Evolutionary conservation across 2,113 vertebrate species (phyloP), one percentile per base, ranked within the genome.

Genomic region (Catharus bicknelli): DNA sequence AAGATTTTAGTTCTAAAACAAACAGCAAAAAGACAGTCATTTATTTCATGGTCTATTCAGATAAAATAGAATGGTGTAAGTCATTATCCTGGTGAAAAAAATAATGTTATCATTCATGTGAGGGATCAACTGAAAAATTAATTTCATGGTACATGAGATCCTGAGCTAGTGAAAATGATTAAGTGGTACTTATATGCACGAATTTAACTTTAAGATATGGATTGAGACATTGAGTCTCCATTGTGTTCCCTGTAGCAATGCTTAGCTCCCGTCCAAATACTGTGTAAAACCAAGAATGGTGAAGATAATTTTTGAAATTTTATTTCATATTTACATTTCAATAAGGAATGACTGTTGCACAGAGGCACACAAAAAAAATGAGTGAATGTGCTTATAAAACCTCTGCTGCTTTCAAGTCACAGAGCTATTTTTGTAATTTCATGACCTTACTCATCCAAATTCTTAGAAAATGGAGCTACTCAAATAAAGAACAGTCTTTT

Each of bases 121-220:
- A 94, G 9, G 78, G 77, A 86, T 69, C 58, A 93, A 55, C 83
- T 90, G 74, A 96, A 87, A 96, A 95, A 85, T 82, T 93, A 88
- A 66, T 93, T 96, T 95, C 79, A 94, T 95, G 83, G 86, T 92
- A 91, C 0, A 5, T 81, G 90, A 83, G 58, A 95, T 90, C 91
- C 63, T 86, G 70, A 91, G 67, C 26, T 36, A 70, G 47, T 51
- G 88, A 82, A 93, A 93, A 90, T 84, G 23, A 91, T 73, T 76
- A 38, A 85, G 36, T 63, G 29, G 27, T 82, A 90, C 67, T 82
- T 92, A 66, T 2, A 69, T 27, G 50, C 36, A 73, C 19, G 40
- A 81, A 48, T 81, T 75, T 63, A 86, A 93, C 61, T 57, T 75
- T 74, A 94, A 84, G 66, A 59, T 32, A 87, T 42, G 34, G 94